These are phyloP conservation scores for Drosophila ercepeae DNA, from an alignment of 1,140 invertebrate species.

Conservation along the genomic window DNA sequence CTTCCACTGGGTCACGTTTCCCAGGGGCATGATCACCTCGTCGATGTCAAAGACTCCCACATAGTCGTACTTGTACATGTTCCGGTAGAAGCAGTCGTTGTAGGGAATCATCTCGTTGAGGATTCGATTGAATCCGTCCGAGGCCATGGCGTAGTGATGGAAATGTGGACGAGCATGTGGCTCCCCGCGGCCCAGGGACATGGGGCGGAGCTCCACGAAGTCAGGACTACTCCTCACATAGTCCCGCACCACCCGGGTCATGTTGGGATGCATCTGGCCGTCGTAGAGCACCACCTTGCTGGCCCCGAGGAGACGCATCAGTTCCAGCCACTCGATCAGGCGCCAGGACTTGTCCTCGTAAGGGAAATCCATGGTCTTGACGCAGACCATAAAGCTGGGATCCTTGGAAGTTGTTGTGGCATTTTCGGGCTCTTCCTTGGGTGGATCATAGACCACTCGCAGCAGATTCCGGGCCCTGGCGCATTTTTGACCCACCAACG, in stretches of 20 bases:
- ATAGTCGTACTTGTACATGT: constrained; percentile 90
- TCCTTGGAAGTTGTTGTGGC: not conserved
- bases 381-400: constrained; percentile 94
- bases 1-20: constrained; percentile 84
- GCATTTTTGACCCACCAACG: constrained; percentile 90
- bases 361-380: constrained; percentile 95
- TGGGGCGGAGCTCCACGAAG: constrained; percentile 87
- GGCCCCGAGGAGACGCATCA: constrained; percentile 93
- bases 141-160: constrained; percentile 85
- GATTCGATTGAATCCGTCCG: constrained; percentile 51
- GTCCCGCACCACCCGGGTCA: constrained; percentile 90
- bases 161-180: constrained; percentile 87
- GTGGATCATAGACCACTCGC: constrained; percentile 89
- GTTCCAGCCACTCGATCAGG: constrained; percentile 97
- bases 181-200: constrained; percentile 87
- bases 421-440: not conserved
- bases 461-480: constrained; percentile 92
- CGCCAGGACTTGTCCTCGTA: constrained; percentile 94
- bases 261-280: constrained; percentile 94
- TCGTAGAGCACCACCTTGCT: constrained; percentile 96
- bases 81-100: constrained; percentile 92
- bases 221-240: constrained; percentile 34
- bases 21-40: constrained; percentile 89
- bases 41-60: constrained; percentile 91
- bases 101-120: constrained; percentile 93